phyloP scores from a whole-genome alignment of 2,888 invertebrate species.

The Polylopha cassiicola region DNA sequence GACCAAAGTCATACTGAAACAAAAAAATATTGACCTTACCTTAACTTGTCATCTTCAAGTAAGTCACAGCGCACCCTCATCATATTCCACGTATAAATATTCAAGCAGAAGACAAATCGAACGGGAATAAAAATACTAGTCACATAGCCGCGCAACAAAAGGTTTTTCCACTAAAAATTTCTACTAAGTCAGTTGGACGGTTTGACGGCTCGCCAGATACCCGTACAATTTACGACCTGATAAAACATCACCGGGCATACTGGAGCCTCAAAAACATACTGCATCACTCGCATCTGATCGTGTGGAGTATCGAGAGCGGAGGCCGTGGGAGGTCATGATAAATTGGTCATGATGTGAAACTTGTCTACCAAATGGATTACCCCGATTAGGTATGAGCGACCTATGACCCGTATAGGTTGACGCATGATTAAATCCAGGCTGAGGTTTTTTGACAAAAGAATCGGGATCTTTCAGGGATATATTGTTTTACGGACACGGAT shows the following conservation, averaged over 20 bases:
- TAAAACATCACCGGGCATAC: conserved; percentile 55
- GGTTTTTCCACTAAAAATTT: conserved; percentile 51
- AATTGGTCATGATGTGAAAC: conserved; percentile 52
- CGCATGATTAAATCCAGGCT: conserved; percentile 55
- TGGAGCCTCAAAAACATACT: conserved; percentile 46
- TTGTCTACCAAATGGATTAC: conserved; percentile 70
- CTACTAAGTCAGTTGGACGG: conserved; percentile 48
- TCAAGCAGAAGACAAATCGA: conserved; percentile 7
- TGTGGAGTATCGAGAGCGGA: conserved; percentile 25
- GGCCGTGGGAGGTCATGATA: conserved; percentile 39
- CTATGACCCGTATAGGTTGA: conserved; percentile 61
- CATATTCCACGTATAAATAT: conserved; percentile 4
- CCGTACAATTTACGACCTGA: conserved; percentile 69
- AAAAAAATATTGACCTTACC: too few relatives aligned
- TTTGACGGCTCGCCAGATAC: conserved; percentile 63
- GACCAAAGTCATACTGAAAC: too few relatives aligned
- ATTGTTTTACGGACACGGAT: conserved; percentile 14
- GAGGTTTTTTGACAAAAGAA: conserved; percentile 33
- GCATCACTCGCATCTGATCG: conserved; percentile 27
- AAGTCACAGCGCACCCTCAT: conserved; percentile 4
- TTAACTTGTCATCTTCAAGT: too few relatives aligned
- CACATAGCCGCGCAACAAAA: conserved; percentile 26
- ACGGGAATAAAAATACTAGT: conserved; percentile 24
- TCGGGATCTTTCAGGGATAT: conserved; percentile 9
- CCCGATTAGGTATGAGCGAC: conserved; percentile 65